Conservation (phyloP, 2,797 vertebrate genomes). For the Notoglanidium macrostoma region DNA sequence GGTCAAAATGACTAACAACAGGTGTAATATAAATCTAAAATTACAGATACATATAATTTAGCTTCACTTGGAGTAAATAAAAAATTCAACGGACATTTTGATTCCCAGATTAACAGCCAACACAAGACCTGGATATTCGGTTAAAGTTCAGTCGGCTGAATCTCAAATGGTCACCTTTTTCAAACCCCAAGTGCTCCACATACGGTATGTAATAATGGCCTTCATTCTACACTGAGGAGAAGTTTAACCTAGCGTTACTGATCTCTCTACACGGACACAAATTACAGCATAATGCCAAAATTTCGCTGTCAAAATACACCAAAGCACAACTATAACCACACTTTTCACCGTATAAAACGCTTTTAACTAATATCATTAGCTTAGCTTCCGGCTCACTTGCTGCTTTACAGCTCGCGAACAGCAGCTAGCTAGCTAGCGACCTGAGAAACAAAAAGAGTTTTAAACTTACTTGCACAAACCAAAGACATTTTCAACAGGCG, state of each 20-base stretch:
- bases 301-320: background rate
- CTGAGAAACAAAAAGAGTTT: constrained; percentile 27
- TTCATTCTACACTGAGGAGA: too few species aligned
- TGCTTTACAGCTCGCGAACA: background rate
- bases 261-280: background rate
- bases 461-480: constrained; percentile 64
- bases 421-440: constrained; percentile 39
- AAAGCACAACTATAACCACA: background rate
- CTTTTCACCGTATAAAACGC: background rate
- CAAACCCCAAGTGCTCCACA: background rate
- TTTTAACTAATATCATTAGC: background rate
- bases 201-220: background rate
- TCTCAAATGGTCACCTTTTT: background rate
- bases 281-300: background rate
- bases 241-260: background rate
- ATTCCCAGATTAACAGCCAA: background rate
- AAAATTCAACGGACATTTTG: too few species aligned
- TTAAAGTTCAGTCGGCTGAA: background rate
- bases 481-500: constrained; percentile 57
- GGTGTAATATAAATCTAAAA: too few species aligned
- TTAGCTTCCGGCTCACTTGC: constrained; percentile 4
- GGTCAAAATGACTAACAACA: too few species aligned
- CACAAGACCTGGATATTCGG: background rate
- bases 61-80: too few species aligned
- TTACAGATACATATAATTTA: too few species aligned